Evolutionary conservation across 2,888 invertebrate genomes (phyloP), one percentile per base, ranked within the genome.

Genomic region (Aradus depressus): DNA sequence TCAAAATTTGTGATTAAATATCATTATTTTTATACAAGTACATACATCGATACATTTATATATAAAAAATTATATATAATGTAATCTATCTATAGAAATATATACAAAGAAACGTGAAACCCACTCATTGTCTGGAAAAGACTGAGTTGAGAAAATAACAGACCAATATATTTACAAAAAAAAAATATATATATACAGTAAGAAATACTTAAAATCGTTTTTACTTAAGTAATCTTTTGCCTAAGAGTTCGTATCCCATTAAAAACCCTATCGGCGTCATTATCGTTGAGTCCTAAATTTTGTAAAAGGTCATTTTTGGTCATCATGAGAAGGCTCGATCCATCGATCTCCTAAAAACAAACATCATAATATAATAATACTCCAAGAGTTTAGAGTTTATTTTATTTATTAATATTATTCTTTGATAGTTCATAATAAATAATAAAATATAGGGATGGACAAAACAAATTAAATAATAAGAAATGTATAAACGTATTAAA

Each of bases 241-340:
- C 77, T 68, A 59, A 78, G 66, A 56, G 76, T 66, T 54, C 74
- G 68, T 60, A 84, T 79, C 61, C 77, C 77, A 66, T 83, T 82
- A 64, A 79, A 84, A 47, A 90, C 72, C 67, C 89, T 91, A 58
- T 90, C 75, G 34, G 89, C 86, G 34, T 89, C 88, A 5, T 91
- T 91, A 52, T 91, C 73, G 65, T 85, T 84, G 54, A 91, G 72
- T 44, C 81, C 77, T 60, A 91, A 72, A 55, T 80, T 70, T 38
- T 78, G 75, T 25, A 83, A 75, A 51, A 92, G 74, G 70, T 93
- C 92, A 59, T 78, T 76, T 70, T 91, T 88, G 44, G 80, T 82
- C 58, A 91, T 72, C 74, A 85, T 78, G 44, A 92, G 68, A 56
- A 92, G 79, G 37, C 88, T 81, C 59, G 84, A 80, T 22, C 92